Conservation (phyloP, 2,888 invertebrate genomes). For the Campopleginae sp. region DNA sequence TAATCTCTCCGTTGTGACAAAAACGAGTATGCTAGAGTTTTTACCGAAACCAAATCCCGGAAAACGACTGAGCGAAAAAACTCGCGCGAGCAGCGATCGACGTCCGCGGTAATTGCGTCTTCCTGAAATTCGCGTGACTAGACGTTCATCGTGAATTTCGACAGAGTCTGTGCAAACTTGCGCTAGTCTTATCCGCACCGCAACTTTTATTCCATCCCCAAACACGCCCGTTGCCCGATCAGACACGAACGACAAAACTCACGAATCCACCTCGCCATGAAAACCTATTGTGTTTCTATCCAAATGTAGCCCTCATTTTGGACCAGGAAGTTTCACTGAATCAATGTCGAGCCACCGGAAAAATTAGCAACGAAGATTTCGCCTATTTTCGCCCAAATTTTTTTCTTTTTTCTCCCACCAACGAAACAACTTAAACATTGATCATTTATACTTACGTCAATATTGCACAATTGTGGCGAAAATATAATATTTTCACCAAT, state of each 20-base stretch:
- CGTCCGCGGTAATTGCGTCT: conserved; percentile 60
- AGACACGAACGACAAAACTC: conserved; percentile 14
- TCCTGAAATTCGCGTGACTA: conserved; percentile 66
- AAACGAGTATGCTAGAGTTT: background rate
- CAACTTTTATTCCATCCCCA: background rate
- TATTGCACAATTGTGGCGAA: no score
- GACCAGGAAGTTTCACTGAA: background rate
- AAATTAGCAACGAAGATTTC: background rate
- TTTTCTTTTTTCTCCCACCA: background rate
- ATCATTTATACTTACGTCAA: no score
- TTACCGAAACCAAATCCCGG: conserved; percentile 22
- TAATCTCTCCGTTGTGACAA: conserved; percentile 32
- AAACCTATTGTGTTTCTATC: conserved; percentile 12
- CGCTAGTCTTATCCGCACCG: background rate
- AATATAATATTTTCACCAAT: no score
- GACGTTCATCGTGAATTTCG: conserved; percentile 44
- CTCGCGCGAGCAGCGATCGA: conserved; percentile 38
- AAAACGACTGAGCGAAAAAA: conserved; percentile 22
- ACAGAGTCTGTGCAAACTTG: background rate
- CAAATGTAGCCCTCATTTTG: conserved; percentile 23
- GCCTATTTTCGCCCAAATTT: background rate
- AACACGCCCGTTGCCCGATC: background rate
- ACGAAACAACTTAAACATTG: background rate
- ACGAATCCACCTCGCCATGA: conserved; percentile 10
- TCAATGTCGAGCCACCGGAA: background rate